Conservation (phyloP, 2,888 invertebrate genomes). For the Tillus elongatus region DNA sequence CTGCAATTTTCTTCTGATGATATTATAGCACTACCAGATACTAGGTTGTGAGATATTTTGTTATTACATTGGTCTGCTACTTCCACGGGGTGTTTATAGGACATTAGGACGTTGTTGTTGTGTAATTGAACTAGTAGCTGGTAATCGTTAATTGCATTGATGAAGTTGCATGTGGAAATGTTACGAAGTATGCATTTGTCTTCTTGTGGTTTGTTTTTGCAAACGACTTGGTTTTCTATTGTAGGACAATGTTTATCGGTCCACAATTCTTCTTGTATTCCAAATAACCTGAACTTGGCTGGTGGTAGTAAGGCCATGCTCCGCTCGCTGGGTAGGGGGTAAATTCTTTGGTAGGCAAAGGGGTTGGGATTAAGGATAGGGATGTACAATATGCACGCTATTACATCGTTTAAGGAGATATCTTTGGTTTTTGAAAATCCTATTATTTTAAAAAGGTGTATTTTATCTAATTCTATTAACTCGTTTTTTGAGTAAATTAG, state of each 20-base stretch:
- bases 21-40: not conserved
- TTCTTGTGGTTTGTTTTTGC: not conserved
- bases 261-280: not conserved
- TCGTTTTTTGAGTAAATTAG: not conserved
- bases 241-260: not conserved
- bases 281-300: not conserved
- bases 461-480: constrained; percentile 3
- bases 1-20: constrained; percentile 3
- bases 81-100: not conserved
- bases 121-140: not conserved
- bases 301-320: not conserved
- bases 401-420: not conserved
- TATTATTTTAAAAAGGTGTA: constrained; percentile 4
- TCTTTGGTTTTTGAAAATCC: constrained; percentile 1
- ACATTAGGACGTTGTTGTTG: constrained; percentile 2
- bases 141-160: constrained; percentile 2
- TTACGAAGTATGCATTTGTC: not conserved
- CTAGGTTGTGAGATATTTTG: not conserved
- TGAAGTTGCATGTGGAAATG: not conserved
- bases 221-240: not conserved
- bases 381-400: constrained; percentile 3
- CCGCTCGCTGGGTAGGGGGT: not conserved
- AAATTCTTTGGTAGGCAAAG: constrained; percentile 4
- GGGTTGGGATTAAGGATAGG: not conserved
- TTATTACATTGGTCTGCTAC: constrained; percentile 4